Evolutionary conservation across 1,140 invertebrate species (phyloP), one percentile per base, ranked within the genome.

Genomic region (Euborellia annulipes): DNA sequence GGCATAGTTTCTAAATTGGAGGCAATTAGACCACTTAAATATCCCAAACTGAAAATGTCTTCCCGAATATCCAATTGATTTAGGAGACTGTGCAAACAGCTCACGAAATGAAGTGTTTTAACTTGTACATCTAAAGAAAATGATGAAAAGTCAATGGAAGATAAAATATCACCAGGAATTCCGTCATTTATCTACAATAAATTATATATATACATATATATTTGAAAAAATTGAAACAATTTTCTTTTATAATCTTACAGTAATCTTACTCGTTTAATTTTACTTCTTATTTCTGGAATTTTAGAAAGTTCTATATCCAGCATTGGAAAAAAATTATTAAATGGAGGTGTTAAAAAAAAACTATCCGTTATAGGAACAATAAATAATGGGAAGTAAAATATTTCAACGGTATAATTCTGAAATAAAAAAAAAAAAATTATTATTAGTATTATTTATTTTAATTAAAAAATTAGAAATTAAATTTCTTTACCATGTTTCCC

Each of bases 261-360:
- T 27, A 27, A 6, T 27, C 23, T 27, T 27, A 27, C 23, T 27
- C 23, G 57, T 53, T 73, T 66, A n/a, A 64, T 46, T 34, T 64
- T 53, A 1, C 58, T 53, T 41, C 58, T 50, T 20, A 60, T 58
- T 21, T 70, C 63, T 2, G 66, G 55, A 22, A 27, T 27, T 27
- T 27, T 27, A 27, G 56, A 57, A 19, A 69, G 52, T 30, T 62
- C 61, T 3, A 60, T 58, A 43, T 67, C 59, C 45, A 72, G 68
- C 17, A 69, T 55, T 37, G 79, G 75, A 59, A 73, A 75, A n/a
- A 79, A 41, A 27, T 69, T 60, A 22, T 59, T 59, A 55, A 74
- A 78, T 38, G 71, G 65, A 23, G 79, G 79, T 22, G 76, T 75
- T 0, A 79, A 58, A 55, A 83, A 79, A 20, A 80, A 47, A 42